A percentile compares a stretch with the other conserved stretches of the same genome.
Evolutionary conservation across 2,888 invertebrate genomes (phyloP).

Genomic region (Cephus spinipes): DNA sequence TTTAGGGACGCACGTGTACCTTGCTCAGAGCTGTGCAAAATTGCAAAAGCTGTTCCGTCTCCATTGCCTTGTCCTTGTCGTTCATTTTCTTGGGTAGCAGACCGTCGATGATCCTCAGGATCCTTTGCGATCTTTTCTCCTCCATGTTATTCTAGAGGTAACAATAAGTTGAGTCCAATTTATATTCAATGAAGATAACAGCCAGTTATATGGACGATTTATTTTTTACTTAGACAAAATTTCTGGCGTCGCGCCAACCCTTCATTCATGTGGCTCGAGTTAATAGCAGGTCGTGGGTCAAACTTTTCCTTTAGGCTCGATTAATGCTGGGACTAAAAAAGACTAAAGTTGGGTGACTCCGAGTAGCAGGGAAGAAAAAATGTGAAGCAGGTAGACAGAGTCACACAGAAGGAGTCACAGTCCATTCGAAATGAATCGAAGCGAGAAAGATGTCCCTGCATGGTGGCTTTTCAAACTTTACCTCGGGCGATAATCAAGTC

Average conservation of each 20-base stretch:
- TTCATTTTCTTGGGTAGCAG: constrained; percentile 64
- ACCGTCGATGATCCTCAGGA: constrained; percentile 61
- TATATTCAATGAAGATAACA: not conserved
- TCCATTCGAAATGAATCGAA: not conserved
- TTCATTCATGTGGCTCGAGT: not conserved
- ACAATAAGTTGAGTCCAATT: not conserved
- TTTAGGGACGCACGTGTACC: constrained; percentile 41
- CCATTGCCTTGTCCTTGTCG: constrained; percentile 58
- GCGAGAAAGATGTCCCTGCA: not conserved
- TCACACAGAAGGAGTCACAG: not conserved
- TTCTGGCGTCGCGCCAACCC: not conserved
- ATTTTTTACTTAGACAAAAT: not conserved
- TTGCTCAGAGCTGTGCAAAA: constrained; percentile 65
- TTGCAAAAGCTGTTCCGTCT: constrained; percentile 63
- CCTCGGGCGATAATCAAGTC: not conserved
- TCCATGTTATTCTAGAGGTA: constrained; percentile 57
- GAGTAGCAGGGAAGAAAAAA: not conserved
- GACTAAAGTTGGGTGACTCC: not conserved
- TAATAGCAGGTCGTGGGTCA: not conserved
- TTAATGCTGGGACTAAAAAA: not conserved
- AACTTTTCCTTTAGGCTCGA: not conserved
- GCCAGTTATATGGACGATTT: not conserved
- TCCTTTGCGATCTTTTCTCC: constrained; percentile 59
- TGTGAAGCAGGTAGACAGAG: not conserved
- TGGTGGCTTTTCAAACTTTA: constrained; percentile 4